Percentiles rank a stretch among this genome's conserved stretches.
phyloP scores from a whole-genome alignment of 2,113 vertebrate genomes.

The Phyllostomus hastatus region DNA sequence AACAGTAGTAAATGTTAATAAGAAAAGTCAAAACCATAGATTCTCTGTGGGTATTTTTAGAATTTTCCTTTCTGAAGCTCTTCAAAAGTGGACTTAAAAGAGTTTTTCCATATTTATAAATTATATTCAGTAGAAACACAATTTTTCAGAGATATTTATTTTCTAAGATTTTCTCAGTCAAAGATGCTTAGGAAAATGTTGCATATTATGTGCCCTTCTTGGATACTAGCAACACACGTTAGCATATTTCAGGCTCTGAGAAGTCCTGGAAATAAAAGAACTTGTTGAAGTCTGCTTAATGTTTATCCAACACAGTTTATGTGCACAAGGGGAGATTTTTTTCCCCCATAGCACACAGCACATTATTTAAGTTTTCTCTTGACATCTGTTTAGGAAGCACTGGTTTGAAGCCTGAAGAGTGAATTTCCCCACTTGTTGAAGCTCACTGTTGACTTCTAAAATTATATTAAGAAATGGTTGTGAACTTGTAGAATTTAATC shows the following conservation, averaged over 20 bases:
- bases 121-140: not conserved
- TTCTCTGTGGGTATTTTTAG: not conserved
- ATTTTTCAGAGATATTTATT: not conserved
- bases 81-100: not conserved
- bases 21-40: not conserved
- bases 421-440: not conserved
- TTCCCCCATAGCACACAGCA: not conserved
- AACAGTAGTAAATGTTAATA: not conserved
- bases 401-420: not conserved
- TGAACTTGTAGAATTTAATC: conserved; percentile 21
- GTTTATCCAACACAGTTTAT: not conserved
- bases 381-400: not conserved
- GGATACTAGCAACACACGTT: not conserved
- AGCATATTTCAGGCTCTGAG: not conserved
- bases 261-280: not conserved
- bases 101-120: not conserved
- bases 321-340: not conserved
- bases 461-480: not conserved
- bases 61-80: not conserved
- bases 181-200: not conserved
- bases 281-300: not conserved
- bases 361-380: not conserved
- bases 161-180: not conserved
- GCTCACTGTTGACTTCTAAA: conserved; percentile 15
- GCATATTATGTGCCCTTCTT: not conserved